Evolutionary conservation across 2,888 invertebrate genomes (phyloP).

Genomic region (Spodoptera littoralis): DNA sequence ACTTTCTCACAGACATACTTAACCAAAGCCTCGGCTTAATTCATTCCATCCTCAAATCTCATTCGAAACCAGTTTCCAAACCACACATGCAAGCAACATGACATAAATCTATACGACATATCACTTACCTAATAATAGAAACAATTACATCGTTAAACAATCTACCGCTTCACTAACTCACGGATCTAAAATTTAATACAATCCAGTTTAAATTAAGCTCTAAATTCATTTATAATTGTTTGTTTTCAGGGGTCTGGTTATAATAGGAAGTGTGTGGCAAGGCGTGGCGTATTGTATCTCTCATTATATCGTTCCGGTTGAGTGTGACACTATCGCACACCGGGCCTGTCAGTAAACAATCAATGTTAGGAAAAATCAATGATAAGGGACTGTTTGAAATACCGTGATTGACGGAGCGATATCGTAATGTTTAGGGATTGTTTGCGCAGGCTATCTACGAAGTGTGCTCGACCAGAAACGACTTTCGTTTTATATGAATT

Average conservation of each 20-base stretch:
- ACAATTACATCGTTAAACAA: slow-evolving; percentile 60
- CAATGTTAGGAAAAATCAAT: slow-evolving; percentile 59
- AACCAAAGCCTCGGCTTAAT: slow-evolving; percentile 10
- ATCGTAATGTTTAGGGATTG: slow-evolving; percentile 46
- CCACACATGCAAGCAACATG: slow-evolving; percentile 21
- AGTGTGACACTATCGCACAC: slow-evolving; percentile 65
- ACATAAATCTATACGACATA: slow-evolving; percentile 47
- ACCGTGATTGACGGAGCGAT: slow-evolving; percentile 52
- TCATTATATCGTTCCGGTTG: slow-evolving; percentile 77
- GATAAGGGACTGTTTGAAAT: slow-evolving; percentile 54
- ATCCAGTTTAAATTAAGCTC: slow-evolving; percentile 45
- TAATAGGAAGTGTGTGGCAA: slow-evolving; percentile 57
- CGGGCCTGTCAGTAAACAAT: slow-evolving; percentile 69
- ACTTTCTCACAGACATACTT: not conserved
- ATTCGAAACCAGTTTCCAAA: slow-evolving; percentile 29
- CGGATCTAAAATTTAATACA: slow-evolving; percentile 48
- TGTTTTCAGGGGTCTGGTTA: slow-evolving; percentile 49
- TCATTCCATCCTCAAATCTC: slow-evolving; percentile 24
- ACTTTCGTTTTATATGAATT: slow-evolving; percentile 23
- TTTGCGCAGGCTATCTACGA: slow-evolving; percentile 40
- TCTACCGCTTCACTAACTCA: slow-evolving; percentile 52
- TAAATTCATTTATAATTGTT: not conserved
- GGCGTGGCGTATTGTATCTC: slow-evolving; percentile 69
- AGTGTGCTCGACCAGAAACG: slow-evolving; percentile 34
- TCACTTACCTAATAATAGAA: slow-evolving; percentile 53